These are phyloP conservation scores for Aleiodes alternator DNA, from an alignment of 2,888 invertebrate genomes.

Conservation along the genomic window DNA sequence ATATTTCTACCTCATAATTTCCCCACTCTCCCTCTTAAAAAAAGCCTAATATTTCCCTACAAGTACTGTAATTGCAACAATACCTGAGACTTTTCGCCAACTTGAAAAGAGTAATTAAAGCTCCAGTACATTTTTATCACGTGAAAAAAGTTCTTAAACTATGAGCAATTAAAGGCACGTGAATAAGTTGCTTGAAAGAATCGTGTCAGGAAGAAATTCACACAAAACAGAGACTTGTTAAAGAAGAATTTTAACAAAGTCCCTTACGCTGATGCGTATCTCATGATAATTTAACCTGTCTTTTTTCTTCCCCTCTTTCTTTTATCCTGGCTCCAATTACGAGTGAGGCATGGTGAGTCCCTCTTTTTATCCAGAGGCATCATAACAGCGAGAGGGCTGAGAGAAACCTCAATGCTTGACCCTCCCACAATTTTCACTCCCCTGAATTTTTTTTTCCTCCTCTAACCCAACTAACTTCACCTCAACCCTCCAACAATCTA, in stretches of 20 bases:
- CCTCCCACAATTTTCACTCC: neutral
- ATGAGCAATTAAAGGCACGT: too few species aligned
- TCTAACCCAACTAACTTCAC: neutral
- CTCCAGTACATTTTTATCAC: too few species aligned
- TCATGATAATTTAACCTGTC: constrained; percentile 9
- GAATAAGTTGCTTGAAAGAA: too few species aligned
- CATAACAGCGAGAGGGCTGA: neutral
- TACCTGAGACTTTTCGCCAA: too few species aligned
- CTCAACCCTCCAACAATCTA: neutral
- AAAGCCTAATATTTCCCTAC: too few species aligned
- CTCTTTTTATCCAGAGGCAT: constrained; percentile 1
- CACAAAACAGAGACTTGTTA: neutral
- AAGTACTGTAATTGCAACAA: too few species aligned
- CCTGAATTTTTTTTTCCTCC: constrained; percentile 15
- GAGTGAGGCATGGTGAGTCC: neutral
- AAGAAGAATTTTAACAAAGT: neutral
- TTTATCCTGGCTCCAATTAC: neutral
- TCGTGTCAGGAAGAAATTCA: neutral
- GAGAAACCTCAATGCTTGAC: neutral
- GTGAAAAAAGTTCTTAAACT: too few species aligned
- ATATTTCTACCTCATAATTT: too few species aligned
- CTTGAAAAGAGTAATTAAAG: too few species aligned
- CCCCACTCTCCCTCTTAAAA: too few species aligned
- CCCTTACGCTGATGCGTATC: constrained; percentile 2
- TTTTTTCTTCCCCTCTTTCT: neutral